A percentile compares a stretch with the other conserved stretches of the same genome.
Conservation (phyloP, 2,888 invertebrate species). For the Dynastes hyllus region DNA sequence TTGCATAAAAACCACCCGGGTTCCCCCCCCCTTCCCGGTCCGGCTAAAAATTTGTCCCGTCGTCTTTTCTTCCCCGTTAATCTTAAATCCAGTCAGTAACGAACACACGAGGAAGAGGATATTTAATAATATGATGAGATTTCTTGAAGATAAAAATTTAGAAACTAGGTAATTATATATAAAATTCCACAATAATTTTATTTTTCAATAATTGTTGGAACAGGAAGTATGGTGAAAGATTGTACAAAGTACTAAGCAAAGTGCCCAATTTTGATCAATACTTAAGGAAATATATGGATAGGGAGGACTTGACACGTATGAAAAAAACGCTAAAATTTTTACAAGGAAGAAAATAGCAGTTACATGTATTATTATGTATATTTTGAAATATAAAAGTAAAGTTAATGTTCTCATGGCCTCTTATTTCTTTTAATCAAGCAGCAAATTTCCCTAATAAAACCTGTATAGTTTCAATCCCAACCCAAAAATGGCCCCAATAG, state of each 20-base stretch:
- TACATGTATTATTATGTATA: constrained; percentile 36
- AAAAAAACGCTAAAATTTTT: constrained; percentile 54
- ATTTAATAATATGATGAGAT: constrained; percentile 71
- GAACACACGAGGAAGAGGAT: constrained; percentile 72
- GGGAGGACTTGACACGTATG: constrained; percentile 59
- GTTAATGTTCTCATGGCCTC: not conserved
- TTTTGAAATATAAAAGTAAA: constrained; percentile 22
- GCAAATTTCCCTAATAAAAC: too few species aligned
- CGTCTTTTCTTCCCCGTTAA: too few species aligned
- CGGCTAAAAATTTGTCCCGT: constrained; percentile 78
- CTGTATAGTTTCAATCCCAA: too few species aligned
- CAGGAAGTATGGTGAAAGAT: constrained; percentile 75
- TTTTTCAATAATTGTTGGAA: constrained; percentile 46
- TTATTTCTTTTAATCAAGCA: too few species aligned
- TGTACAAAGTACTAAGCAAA: constrained; percentile 74
- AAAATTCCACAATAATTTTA: too few species aligned
- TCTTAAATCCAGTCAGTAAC: constrained; percentile 74
- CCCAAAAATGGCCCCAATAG: too few species aligned
- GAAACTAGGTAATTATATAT: constrained; percentile 70
- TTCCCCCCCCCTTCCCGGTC: too few species aligned
- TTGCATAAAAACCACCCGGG: constrained; percentile 81
- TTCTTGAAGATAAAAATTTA: constrained; percentile 73
- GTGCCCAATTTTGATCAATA: constrained; percentile 74
- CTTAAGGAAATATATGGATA: constrained; percentile 69
- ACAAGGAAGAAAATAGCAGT: constrained; percentile 42